A percentile compares a stretch with the other conserved stretches of the same genome.
phyloP scores from a whole-genome alignment of 30 jellyfish, hydroid and myxozoan species.

The Hydractinia echinata region DNA sequence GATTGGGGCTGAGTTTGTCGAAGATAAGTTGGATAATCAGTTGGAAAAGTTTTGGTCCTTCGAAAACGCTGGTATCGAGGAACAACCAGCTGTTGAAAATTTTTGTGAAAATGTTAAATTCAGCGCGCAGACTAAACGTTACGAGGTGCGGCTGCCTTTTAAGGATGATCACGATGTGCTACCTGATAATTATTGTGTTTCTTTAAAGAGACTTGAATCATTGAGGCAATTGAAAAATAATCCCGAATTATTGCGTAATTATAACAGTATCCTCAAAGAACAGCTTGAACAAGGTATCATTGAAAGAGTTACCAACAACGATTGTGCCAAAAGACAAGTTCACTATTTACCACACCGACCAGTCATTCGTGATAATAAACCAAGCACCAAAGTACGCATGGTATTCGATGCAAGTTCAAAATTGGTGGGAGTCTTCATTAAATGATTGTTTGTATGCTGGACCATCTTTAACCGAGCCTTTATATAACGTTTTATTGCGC shows the following conservation, averaged over 20 bases:
- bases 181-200: conserved; percentile 25
- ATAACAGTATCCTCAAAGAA: conserved; percentile 33
- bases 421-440: conserved; percentile 22
- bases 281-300: conserved; percentile 44
- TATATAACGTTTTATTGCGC: conserved; percentile 40
- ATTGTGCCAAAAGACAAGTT: conserved; percentile 32
- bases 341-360: conserved; percentile 59
- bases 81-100: too few relatives aligned
- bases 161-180: conserved; percentile 34
- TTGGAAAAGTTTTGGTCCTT: too few relatives aligned
- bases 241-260: conserved; percentile 24
- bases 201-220: conserved; percentile 17
- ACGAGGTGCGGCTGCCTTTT: conserved; percentile 40
- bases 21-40: too few relatives aligned
- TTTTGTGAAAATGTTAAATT: too few relatives aligned
- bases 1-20: neutral
- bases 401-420: conserved; percentile 57
- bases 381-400: conserved; percentile 57
- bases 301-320: conserved; percentile 36
- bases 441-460: conserved; percentile 45
- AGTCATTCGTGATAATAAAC: conserved; percentile 45
- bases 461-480: conserved; percentile 39
- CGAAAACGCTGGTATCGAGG: too few relatives aligned
- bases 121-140: conserved; percentile 6
- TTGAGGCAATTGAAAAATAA: conserved; percentile 14